These are phyloP conservation scores for Macrophya annulata DNA, from an alignment of 2,888 invertebrate genomes.

Conservation along the genomic window DNA sequence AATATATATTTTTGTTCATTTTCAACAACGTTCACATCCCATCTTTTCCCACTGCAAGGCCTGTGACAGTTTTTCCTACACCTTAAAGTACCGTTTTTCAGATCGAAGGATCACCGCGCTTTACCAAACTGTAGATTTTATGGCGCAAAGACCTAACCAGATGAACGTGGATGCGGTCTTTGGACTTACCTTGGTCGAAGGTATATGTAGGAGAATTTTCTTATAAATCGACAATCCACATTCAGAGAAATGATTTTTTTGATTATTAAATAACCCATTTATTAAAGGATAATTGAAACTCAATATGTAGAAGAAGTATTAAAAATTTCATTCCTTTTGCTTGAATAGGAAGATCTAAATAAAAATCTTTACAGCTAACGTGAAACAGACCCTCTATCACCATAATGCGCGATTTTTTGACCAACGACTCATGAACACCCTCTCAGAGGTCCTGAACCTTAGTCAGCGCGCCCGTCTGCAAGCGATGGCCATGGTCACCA, in stretches of 20 bases:
- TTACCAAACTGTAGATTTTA: conserved; percentile 70
- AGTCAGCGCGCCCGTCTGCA: conserved; percentile 59
- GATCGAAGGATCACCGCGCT: conserved; percentile 59
- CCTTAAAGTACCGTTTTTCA: background rate
- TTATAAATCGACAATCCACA: background rate
- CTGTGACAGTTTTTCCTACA: too few relatives aligned
- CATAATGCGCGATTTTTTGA: conserved; percentile 62
- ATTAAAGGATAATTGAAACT: background rate
- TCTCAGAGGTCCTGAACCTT: conserved; percentile 58
- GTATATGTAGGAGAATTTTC: conserved; percentile 66
- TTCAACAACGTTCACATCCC: too few relatives aligned
- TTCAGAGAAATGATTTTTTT: background rate
- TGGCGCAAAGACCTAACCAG: conserved; percentile 70
- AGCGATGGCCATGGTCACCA: background rate
- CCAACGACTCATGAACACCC: conserved; percentile 43
- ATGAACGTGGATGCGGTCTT: conserved; percentile 77
- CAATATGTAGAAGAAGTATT: background rate
- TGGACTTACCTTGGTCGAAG: conserved; percentile 76
- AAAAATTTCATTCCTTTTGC: background rate
- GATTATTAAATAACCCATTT: background rate
- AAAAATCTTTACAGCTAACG: conserved; percentile 29
- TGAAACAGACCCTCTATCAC: conserved; percentile 42
- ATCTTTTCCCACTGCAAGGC: background rate
- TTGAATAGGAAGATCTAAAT: background rate
- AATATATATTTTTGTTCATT: too few relatives aligned